Evolutionary conservation across 2,113 vertebrate species (phyloP), one percentile per base, ranked within the genome.

Genomic region (Pontoporia blainvillei): DNA sequence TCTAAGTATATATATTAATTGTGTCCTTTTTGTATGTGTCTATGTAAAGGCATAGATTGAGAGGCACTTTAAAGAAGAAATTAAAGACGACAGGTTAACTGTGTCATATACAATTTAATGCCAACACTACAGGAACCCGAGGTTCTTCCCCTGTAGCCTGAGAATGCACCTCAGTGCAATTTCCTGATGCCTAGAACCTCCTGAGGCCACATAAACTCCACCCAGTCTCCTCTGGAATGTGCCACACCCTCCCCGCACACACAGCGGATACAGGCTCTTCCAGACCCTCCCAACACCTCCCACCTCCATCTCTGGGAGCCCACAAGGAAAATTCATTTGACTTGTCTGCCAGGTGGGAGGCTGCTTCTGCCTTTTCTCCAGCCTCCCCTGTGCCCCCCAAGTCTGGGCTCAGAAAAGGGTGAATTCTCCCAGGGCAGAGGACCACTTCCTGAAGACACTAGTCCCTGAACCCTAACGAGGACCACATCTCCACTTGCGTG

Each of bases 241-340:
- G 94, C 96, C 97, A 96, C 96, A 66, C 96, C 97, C 96, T 97
- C 94, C 61, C 41, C 23, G 89, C 29, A 90, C 66, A 69, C 17
- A 81, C 23, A 18, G 20, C 11, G 7, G 46, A 54, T 4, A 15
- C 23, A 2, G 67, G 6, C 36, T 69, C 87, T 61, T 54, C 78
- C 44, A 23, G 78, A 5, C 57, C 36, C 34, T 62, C 46, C 83
- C 54, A 17, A 31, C 0, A 0, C 27, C 93, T 59, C 73, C 39
- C 44, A 54, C 72, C 52, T 61, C 85, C 85, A 64, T 61, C 75
- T 71, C 59, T 27, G 25, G 57, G 52, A 49, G 9, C 25, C 85
- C 66, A 29, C n/a, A 5, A 34, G 73, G 79, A 71, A 39, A 83
- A 36, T 52, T 57, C 89, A 34, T 90, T 52, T 71, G 87, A 97